Evolutionary conservation across 2,113 vertebrate species (phyloP).

Genomic region (Colius striatus): DNA sequence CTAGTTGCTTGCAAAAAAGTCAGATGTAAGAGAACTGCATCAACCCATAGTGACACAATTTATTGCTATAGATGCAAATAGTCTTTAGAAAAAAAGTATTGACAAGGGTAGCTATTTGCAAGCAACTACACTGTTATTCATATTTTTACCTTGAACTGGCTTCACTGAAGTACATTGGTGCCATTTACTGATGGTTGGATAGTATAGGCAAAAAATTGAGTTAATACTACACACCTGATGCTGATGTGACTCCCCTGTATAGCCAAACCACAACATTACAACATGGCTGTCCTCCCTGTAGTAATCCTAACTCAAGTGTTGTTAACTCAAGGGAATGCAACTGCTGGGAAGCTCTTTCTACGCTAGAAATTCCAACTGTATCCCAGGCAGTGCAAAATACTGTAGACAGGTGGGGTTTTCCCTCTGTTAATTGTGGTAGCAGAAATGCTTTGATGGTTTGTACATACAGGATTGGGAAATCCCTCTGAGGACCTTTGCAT

Average conservation of each 20-base stretch:
- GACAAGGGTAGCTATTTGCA: neutral
- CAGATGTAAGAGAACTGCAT: neutral
- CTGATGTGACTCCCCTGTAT: neutral
- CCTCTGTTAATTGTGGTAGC: neutral
- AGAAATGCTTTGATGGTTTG: neutral
- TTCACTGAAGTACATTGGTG: neutral
- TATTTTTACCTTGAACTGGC: neutral
- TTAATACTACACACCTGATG: neutral
- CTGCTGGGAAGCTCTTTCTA: neutral
- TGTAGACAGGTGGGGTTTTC: conserved; percentile 10
- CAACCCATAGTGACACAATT: neutral
- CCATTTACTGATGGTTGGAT: neutral
- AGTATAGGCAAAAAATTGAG: neutral
- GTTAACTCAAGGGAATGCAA: neutral
- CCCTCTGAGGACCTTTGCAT: neutral
- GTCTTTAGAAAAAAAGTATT: neutral
- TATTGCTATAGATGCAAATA: neutral
- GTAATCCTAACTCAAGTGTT: neutral
- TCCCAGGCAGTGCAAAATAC: neutral
- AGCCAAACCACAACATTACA: neutral
- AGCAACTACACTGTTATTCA: neutral
- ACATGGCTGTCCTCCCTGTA: neutral
- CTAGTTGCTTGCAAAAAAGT: neutral
- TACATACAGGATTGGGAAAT: neutral
- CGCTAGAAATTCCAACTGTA: neutral